These are phyloP conservation scores for Lasioglossum baleicum DNA, from an alignment of 1,140 invertebrate genomes.

Conservation along the genomic window DNA sequence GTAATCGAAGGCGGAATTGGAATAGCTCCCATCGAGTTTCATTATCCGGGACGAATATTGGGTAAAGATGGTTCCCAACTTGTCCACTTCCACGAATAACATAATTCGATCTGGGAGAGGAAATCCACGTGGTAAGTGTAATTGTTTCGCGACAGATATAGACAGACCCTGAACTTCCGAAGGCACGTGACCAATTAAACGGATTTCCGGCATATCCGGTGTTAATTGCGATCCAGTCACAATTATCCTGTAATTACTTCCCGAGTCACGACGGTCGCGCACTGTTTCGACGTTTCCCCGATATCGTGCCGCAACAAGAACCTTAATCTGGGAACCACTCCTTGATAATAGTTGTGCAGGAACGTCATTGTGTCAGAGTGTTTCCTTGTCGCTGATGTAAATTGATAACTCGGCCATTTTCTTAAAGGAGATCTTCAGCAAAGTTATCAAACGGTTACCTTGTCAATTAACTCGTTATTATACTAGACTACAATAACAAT, in stretches of 20 bases:
- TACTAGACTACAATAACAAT: too few species aligned
- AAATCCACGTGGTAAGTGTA: not conserved
- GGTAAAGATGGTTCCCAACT: not conserved
- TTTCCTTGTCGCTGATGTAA: not conserved
- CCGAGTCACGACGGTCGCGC: not conserved
- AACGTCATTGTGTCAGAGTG: not conserved
- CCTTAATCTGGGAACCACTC: slow-evolving; percentile 6
- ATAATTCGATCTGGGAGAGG: too few species aligned
- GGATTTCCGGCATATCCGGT: slow-evolving; percentile 1
- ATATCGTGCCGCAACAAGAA: not conserved
- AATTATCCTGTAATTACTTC: slow-evolving; percentile 32
- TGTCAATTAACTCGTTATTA: too few species aligned
- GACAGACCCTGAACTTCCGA: not conserved
- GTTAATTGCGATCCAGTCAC: slow-evolving; percentile 12
- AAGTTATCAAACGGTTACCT: too few species aligned
- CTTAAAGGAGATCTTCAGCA: too few species aligned
- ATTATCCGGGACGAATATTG: not conserved
- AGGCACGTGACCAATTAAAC: slow-evolving; percentile 7
- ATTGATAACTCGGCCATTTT: not conserved
- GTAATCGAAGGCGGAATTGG: not conserved
- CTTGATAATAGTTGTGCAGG: not conserved
- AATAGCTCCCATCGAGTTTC: not conserved
- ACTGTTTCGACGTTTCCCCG: slow-evolving; percentile 1
- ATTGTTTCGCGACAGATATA: not conserved
- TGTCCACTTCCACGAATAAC: not conserved